These are phyloP conservation scores for Gyps fulvus DNA, from an alignment of 2,113 vertebrate species.

Conservation along the genomic window DNA sequence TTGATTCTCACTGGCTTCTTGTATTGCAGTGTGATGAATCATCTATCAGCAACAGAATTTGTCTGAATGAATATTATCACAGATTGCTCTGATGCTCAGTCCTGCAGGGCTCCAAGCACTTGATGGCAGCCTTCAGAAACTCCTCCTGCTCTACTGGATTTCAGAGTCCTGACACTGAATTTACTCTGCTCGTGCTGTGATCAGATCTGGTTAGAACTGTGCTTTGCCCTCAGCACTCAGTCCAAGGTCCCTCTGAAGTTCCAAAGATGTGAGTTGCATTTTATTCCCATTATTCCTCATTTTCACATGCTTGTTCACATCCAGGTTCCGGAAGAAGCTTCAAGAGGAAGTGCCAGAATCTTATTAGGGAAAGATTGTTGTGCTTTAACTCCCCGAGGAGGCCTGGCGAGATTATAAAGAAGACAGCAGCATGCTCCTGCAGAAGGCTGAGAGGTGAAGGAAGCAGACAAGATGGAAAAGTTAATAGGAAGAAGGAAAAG, in stretches of 20 bases:
- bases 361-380: not conserved
- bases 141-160: not conserved
- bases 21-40: not conserved
- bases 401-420: not conserved
- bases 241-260: not conserved
- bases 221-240: not conserved
- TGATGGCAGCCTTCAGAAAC: not conserved
- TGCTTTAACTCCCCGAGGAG: not conserved
- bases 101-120: not conserved
- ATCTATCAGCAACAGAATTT: not conserved
- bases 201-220: fast-evolving
- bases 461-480: not conserved
- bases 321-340: not conserved
- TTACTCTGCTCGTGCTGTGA: not conserved
- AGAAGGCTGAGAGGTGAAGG: not conserved
- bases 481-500: not conserved
- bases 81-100: not conserved
- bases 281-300: not conserved
- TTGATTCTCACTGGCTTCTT: not conserved
- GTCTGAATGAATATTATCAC: not conserved
- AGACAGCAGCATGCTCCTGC: not conserved
- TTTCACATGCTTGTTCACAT: not conserved
- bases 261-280: not conserved
- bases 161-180: not conserved
- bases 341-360: not conserved